phyloP scores from a whole-genome alignment of 2,797 vertebrate genomes.

The Euthynnus affinis region DNA sequence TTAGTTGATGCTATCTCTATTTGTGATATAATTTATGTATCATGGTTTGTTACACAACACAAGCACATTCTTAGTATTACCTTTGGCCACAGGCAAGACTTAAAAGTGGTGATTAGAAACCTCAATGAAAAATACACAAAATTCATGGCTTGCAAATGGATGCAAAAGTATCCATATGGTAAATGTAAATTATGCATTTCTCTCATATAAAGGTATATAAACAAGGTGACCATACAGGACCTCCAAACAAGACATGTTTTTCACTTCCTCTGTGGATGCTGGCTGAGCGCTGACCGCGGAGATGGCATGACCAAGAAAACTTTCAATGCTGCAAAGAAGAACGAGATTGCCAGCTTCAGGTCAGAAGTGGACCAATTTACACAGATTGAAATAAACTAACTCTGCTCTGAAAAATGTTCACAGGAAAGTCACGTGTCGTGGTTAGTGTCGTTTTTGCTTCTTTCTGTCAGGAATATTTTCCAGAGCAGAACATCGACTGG shows the following conservation, averaged over 20 bases:
- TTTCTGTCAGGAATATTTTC: constrained; percentile 85
- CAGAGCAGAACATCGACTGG: constrained; percentile 85
- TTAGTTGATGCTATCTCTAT: neutral
- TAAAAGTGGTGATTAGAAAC: neutral
- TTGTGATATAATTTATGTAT: neutral
- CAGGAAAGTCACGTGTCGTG: neutral
- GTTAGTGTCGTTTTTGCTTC: constrained; percentile 4
- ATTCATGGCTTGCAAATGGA: too few species aligned
- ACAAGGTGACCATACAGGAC: constrained; percentile 85
- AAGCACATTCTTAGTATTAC: neutral
- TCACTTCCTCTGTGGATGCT: constrained; percentile 87
- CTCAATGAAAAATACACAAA: neutral
- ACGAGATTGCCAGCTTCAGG: constrained; percentile 89
- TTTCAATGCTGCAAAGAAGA: constrained; percentile 85
- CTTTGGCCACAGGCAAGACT: neutral
- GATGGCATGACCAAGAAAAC: constrained; percentile 83
- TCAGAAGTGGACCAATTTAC: constrained; percentile 41
- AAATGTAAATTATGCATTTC: neutral
- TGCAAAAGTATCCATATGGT: neutral
- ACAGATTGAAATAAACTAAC: neutral
- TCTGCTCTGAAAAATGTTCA: neutral
- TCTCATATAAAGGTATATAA: constrained; percentile 81
- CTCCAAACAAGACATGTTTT: constrained; percentile 82
- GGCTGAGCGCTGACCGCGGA: constrained; percentile 81
- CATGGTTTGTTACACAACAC: neutral